Evolutionary conservation across 2,113 vertebrate genomes (phyloP).

Genomic region (Chamaea fasciata): DNA sequence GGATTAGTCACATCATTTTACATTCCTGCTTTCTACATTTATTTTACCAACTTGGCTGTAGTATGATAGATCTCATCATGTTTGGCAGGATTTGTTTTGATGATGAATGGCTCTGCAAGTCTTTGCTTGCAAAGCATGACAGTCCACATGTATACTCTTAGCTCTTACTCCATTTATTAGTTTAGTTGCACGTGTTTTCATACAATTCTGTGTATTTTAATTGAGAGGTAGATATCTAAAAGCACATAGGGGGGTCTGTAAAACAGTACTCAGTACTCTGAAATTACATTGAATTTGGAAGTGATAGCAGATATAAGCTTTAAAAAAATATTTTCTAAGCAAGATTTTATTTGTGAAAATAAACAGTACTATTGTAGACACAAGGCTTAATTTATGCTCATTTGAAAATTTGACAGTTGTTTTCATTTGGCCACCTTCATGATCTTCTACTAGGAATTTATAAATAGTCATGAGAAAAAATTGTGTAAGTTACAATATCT

Average conservation of each 20-base stretch:
- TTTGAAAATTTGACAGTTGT: not conserved
- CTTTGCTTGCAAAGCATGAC: conserved; percentile 55
- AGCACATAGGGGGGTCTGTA: not conserved
- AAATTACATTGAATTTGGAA: not conserved
- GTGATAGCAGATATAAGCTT: not conserved
- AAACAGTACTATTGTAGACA: not conserved
- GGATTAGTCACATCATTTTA: conserved; percentile 45
- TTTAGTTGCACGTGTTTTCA: not conserved
- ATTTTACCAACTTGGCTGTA: conserved; percentile 39
- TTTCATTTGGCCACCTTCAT: not conserved
- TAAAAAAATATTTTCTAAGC: not conserved
- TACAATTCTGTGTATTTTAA: not conserved
- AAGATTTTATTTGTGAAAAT: not conserved
- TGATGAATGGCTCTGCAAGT: conserved; percentile 45
- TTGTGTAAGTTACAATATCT: not conserved
- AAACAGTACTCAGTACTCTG: not conserved
- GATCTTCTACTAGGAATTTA: not conserved
- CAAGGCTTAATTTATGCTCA: not conserved
- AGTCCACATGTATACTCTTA: conserved; percentile 48
- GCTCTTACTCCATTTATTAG: conserved; percentile 34
- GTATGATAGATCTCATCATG: conserved; percentile 46
- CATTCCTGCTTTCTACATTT: conserved; percentile 43
- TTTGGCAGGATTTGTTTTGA: conserved; percentile 59
- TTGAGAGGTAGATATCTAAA: not conserved
- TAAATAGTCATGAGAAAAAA: not conserved